Conservation (phyloP, 2,888 invertebrate genomes). For the Brenthis hecate region DNA sequence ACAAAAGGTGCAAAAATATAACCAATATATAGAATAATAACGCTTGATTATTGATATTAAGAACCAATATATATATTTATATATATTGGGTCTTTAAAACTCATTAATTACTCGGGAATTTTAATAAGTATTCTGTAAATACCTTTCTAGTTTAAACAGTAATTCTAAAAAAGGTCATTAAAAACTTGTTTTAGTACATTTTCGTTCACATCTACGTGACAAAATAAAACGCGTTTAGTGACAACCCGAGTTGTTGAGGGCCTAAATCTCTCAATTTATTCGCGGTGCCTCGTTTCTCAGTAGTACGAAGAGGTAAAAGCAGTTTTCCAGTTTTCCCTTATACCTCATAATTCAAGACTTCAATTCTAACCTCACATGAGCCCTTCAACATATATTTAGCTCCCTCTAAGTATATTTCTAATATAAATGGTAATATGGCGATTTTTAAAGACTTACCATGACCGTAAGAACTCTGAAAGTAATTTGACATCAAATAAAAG, state of each 20-base stretch:
- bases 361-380: constrained; percentile 29
- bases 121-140: too few species aligned
- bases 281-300: constrained; percentile 36
- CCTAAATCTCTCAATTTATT: constrained; percentile 63
- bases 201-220: constrained; percentile 2
- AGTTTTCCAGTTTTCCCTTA: constrained; percentile 27
- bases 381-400: constrained; percentile 33
- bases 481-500: constrained; percentile 41
- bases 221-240: constrained; percentile 21
- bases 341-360: constrained; percentile 27
- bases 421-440: constrained; percentile 74
- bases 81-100: too few species aligned
- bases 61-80: too few species aligned
- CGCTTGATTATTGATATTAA: too few species aligned
- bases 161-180: too few species aligned
- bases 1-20: too few species aligned
- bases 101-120: too few species aligned
- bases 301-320: constrained; percentile 42
- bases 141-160: too few species aligned
- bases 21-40: too few species aligned
- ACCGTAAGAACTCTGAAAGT: constrained; percentile 38
- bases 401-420: constrained; percentile 64
- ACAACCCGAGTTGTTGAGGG: not conserved
- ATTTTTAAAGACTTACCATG: constrained; percentile 58
- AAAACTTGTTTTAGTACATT: not conserved